Conservation (phyloP, 2,888 invertebrate species). For the Teinopalpus imperialis region DNA sequence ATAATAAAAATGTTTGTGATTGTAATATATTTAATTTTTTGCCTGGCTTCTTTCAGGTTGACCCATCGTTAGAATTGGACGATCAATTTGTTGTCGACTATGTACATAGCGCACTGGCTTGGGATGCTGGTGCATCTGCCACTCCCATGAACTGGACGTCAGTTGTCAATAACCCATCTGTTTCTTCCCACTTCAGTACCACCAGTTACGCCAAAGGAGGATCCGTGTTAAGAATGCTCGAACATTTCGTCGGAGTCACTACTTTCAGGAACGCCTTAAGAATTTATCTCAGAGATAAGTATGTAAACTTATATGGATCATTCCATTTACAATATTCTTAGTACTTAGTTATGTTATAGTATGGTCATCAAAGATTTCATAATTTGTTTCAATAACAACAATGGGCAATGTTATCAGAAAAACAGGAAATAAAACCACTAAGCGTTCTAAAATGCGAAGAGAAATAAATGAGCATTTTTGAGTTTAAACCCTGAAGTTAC, state of each 20-base stretch:
- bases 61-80: constrained; percentile 55
- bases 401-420: too few relatives aligned
- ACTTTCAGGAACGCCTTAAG: constrained; percentile 81
- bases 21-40: too few relatives aligned
- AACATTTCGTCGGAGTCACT: constrained; percentile 80
- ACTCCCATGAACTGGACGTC: constrained; percentile 75
- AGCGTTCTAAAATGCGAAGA: too few relatives aligned
- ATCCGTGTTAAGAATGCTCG: constrained; percentile 85
- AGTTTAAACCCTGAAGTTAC: too few relatives aligned
- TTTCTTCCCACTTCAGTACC: constrained; percentile 83
- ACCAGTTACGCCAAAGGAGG: constrained; percentile 87
- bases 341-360: too few relatives aligned
- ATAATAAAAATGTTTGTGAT: too few relatives aligned
- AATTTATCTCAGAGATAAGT: constrained; percentile 81
- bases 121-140: constrained; percentile 74
- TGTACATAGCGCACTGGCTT: constrained; percentile 83
- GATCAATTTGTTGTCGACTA: constrained; percentile 87
- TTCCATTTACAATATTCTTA: too few relatives aligned
- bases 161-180: constrained; percentile 76
- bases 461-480: too few relatives aligned
- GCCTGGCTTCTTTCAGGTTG: constrained; percentile 58
- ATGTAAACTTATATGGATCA: constrained; percentile 49
- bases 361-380: too few relatives aligned
- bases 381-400: too few relatives aligned
- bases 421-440: too few relatives aligned